Conservation (phyloP, 2,888 invertebrate species). For the Smittia aterrima region DNA sequence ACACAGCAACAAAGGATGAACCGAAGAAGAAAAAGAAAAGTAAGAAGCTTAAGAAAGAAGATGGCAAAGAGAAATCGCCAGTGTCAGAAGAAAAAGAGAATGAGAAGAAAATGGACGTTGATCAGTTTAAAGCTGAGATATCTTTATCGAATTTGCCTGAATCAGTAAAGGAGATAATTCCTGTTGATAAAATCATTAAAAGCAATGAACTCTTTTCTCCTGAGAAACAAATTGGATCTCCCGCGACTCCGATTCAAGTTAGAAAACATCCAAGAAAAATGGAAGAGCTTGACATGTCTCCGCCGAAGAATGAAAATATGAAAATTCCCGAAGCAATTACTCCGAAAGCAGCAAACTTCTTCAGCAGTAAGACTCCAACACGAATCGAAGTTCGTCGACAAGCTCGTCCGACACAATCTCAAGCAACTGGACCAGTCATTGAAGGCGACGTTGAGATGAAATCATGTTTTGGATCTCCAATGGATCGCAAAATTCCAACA, state of each 20-base stretch:
- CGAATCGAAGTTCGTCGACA: conserved; percentile 52
- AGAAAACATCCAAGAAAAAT: conserved; percentile 11
- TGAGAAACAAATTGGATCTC: not conserved
- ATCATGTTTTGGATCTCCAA: conserved; percentile 44
- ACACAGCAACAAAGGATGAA: conserved; percentile 44
- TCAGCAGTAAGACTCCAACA: conserved; percentile 42
- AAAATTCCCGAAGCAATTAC: not conserved
- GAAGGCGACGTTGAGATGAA: conserved; percentile 50
- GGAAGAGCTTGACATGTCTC: not conserved
- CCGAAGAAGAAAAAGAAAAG: conserved; percentile 48
- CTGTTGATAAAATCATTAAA: conserved; percentile 36
- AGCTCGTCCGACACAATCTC: conserved; percentile 46
- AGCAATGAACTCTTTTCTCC: conserved; percentile 20
- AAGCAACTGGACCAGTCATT: conserved; percentile 44
- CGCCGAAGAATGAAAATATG: not conserved
- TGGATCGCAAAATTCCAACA: conserved; percentile 35
- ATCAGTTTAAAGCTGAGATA: not conserved
- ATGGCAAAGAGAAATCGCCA: not conserved
- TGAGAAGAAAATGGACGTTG: conserved; percentile 44
- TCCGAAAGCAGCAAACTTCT: not conserved
- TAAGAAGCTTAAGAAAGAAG: conserved; percentile 57
- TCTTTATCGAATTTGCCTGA: not conserved
- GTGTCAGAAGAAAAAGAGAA: conserved; percentile 46
- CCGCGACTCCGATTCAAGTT: conserved; percentile 29
- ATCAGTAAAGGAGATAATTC: conserved; percentile 20